Base-by-base conservation (phyloP, 2,888 invertebrate species). In the Melipona beecheii region DNA sequence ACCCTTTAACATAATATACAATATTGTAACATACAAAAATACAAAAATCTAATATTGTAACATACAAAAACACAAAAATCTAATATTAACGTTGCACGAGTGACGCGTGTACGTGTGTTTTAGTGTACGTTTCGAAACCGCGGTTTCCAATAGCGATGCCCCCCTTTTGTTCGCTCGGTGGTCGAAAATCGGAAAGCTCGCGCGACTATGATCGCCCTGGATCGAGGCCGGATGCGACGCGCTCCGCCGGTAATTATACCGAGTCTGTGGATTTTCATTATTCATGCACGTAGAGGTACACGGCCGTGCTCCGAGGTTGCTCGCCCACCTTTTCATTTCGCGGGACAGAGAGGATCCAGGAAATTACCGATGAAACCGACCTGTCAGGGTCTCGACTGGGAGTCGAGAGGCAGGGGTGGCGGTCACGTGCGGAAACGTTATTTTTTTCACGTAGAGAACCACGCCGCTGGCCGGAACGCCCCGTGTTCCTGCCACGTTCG, bases 181-280 rank as follows among this genome's bases (percentile, higher is more conserved):
- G 24, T 17, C 19, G 62, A 62, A 31, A 89, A 88, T 43, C 77
- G 84, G 85, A 86, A 90, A 89, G 89, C 84, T 85, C 31, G 27
- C 64, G 54, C 64, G 85, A 89, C 81, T 83, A 85, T 49, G 50
- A 27, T 89, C 88, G 88, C 87, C 43, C 84, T 73, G 89, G 87
- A 88, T 85, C 81, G 83, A 89, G 88, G 87, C 90, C 92, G 92
- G 91, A 92, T 91, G 91, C 91, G 90, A 90, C 89, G 91, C 90
- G 91, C 90, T 90, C 86, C 90, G 90, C 78, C 86, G 89, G 85
- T 91, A 92, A 92, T 92, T 91, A 91, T 89, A 90, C 91, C 83
- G 81, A 87, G 90, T 89, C 87, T 85, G 89, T 86, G 87, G 85
- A 92, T 91, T 91, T 91, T 91, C 90, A 92, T 92, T 92, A 92